A percentile compares a stretch with the other conserved stretches of the same genome.
phyloP scores from a whole-genome alignment of 2,888 invertebrate genomes.

The Drosophila colorata region DNA sequence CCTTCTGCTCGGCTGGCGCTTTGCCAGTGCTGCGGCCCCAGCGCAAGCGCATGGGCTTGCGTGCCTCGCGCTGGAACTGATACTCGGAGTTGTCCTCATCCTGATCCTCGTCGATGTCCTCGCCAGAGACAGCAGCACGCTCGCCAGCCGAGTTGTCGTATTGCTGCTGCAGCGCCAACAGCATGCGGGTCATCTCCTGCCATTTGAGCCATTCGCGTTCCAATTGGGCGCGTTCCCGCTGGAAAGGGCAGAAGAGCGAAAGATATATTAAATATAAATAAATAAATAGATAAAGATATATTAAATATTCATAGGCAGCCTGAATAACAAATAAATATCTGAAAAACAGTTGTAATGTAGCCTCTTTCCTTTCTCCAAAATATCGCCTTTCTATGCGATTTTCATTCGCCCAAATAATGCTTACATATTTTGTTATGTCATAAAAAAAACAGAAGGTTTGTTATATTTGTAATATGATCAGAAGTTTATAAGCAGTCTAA shows the following conservation, averaged over 20 bases:
- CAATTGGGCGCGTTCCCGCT: constrained; percentile 13
- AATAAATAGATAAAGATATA: too few species aligned
- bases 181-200: constrained; percentile 72
- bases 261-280: too few species aligned
- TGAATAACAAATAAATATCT: too few species aligned
- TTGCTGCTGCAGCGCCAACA: constrained; percentile 73
- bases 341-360: too few species aligned
- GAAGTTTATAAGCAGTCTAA: too few species aligned
- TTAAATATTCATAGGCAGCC: too few species aligned
- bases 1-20: constrained; percentile 63
- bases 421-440: too few species aligned
- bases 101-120: constrained; percentile 37
- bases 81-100: constrained; percentile 54
- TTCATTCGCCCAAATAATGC: background rate
- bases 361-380: background rate
- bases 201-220: constrained; percentile 53
- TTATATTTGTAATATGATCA: too few species aligned
- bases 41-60: constrained; percentile 83
- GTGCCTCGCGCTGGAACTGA: constrained; percentile 80
- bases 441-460: too few species aligned
- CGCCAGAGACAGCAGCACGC: constrained; percentile 23
- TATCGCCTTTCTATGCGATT: background rate
- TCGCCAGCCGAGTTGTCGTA: constrained; percentile 49
- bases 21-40: constrained; percentile 84
- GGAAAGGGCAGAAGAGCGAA: background rate